Base-by-base conservation (phyloP, 2,888 invertebrate species). In the Papilio protenor region DNA sequence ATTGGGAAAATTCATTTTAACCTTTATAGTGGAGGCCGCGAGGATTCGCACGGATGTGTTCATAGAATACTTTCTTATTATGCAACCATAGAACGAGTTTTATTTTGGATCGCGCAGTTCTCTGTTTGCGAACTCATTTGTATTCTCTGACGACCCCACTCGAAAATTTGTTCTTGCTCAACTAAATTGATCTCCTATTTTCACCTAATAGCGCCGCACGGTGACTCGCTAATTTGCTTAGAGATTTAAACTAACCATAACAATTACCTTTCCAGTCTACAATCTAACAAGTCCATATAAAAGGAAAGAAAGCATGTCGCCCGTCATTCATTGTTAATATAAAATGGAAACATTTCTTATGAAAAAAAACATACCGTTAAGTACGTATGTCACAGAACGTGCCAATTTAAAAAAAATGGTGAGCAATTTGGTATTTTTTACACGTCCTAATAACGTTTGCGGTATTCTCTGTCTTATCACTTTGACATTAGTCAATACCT, bases 1-100 rank as follows among this genome's bases (percentile, higher is more conserved):
- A 73, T 59, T 59, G 23, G 73, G 71, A 76, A 76, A 71, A 76
- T 47, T 23, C 21, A n/a, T 59, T 59, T n/a, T 33, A 59, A 71
- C 71, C 61, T 70, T 61, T 71, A 59, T 71, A 27, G 49, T 12
- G 61, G n/a, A 78, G 81, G 80, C 82, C 80, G 78, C 81, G 80
- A 81, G 80, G 80, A 81, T 80, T 81, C 77, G 80, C 81, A 81
- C 79, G 80, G 80, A 81, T 81, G 81, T 80, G 79, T 78, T 81
- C 80, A 79, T 81, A 81, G 80, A 83, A 81, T 84, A 83, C 84
- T 84, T 86, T 87, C 84, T 85, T 83, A 81, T 87, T 87, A 85
- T 85, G 85, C 83, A 87, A 87, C 82, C 73, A 73, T 75, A 81
- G 81, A 84, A 86, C 84, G 84, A 80, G 87, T 87, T 84, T 81